These are phyloP conservation scores for Megathymus violae DNA, from an alignment of 1,140 invertebrate species.

Conservation along the genomic window DNA sequence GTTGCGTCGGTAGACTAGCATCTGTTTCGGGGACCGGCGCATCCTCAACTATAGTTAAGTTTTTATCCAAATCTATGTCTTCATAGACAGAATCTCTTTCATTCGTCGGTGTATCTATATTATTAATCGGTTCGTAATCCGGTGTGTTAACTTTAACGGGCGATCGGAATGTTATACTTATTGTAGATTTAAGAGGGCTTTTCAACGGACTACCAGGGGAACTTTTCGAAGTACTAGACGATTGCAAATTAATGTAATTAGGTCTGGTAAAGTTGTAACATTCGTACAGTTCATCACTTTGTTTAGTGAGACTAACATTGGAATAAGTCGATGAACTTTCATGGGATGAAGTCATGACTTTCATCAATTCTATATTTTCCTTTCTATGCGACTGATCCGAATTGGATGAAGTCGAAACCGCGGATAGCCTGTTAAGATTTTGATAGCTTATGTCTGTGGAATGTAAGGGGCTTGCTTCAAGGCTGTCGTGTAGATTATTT, in stretches of 20 bases:
- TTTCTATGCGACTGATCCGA: conserved; percentile 63
- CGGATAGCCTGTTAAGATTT: conserved; percentile 77
- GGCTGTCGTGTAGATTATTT: conserved; percentile 55
- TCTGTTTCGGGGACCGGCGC: conserved; percentile 81
- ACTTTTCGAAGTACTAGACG: conserved; percentile 74
- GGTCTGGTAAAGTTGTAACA: conserved; percentile 74
- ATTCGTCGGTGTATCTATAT: conserved; percentile 64
- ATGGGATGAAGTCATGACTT: conserved; percentile 76
- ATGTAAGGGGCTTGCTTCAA: conserved; percentile 63
- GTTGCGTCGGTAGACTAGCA: conserved; percentile 82
- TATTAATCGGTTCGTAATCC: conserved; percentile 59
- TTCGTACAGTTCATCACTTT: conserved; percentile 82
- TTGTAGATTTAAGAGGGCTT: conserved; percentile 86
- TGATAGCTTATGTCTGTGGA: conserved; percentile 79
- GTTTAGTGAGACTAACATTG: conserved; percentile 76
- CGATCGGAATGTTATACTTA: conserved; percentile 87
- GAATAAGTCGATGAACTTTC: conserved; percentile 85
- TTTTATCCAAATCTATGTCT: conserved; percentile 79
- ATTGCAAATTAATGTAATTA: conserved; percentile 78
- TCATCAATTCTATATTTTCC: conserved; percentile 55
- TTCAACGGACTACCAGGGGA: conserved; percentile 76
- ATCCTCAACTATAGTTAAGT: conserved; percentile 77
- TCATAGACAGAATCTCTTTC: conserved; percentile 83
- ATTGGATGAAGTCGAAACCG: conserved; percentile 72
- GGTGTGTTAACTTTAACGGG: conserved; percentile 77